These are phyloP conservation scores for Myoxocephalus aenaeus DNA, from an alignment of 2,797 vertebrate species.

Conservation along the genomic window DNA sequence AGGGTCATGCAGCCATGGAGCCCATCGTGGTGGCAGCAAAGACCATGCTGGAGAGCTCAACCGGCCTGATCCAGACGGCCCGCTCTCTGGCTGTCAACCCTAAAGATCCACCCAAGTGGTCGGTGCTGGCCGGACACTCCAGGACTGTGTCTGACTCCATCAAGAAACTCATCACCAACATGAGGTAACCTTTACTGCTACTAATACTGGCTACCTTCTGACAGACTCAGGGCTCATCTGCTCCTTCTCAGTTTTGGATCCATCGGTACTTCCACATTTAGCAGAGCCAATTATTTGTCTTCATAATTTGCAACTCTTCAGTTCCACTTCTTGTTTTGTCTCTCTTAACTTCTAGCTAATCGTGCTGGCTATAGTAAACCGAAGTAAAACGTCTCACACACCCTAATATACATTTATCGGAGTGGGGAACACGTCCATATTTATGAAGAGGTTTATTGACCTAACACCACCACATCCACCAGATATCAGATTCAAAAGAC, in stretches of 20 bases:
- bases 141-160: constrained; percentile 98
- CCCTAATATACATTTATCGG: neutral
- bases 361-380: neutral
- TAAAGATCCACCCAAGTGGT: constrained; percentile 97
- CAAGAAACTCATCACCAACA: constrained; percentile 98
- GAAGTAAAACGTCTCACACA: neutral
- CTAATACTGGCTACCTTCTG: neutral
- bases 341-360: neutral
- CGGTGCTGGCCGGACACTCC: constrained; percentile 94
- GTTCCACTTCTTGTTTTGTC: neutral
- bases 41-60: constrained; percentile 96
- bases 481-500: neutral
- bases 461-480: neutral
- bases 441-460: neutral
- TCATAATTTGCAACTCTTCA: neutral
- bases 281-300: neutral
- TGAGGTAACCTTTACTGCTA: constrained; percentile 86
- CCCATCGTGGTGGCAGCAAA: constrained; percentile 94
- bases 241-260: too few species aligned
- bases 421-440: neutral
- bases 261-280: neutral
- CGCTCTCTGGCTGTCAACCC: constrained; percentile 97
- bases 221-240: neutral
- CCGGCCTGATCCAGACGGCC: constrained; percentile 96
- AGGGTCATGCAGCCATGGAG: constrained; percentile 96